These are phyloP conservation scores for Tachuris rubrigastra DNA, from an alignment of 2,113 vertebrate species.

Conservation along the genomic window DNA sequence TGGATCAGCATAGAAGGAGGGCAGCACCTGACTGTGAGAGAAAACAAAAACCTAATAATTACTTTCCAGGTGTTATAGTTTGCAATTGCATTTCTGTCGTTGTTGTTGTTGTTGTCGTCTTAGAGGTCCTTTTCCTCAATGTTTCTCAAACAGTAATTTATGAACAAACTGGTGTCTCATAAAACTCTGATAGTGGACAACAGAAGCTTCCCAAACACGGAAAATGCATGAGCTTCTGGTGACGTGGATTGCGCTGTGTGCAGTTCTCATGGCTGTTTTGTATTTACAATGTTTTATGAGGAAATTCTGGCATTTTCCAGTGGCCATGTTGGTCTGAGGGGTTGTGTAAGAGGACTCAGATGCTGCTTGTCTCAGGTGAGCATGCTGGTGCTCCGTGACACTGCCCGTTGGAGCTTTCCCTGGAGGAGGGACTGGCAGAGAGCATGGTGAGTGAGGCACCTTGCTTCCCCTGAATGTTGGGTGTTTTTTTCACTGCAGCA, in stretches of 20 bases:
- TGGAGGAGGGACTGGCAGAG: background rate
- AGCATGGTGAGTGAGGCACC: accelerated
- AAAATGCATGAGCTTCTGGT: background rate
- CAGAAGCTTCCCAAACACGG: background rate
- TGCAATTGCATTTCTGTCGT: background rate
- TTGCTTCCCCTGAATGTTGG: background rate
- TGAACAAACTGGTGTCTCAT: background rate
- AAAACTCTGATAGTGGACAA: background rate
- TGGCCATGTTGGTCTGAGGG: background rate
- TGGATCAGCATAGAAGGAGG: background rate
- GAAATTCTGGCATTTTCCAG: background rate
- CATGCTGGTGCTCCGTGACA: accelerated
- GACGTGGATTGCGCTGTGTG: background rate
- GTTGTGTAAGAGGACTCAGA: background rate
- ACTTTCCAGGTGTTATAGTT: too few relatives aligned
- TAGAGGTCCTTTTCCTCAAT: background rate
- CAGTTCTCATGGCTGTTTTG: background rate
- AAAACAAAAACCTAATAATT: background rate
- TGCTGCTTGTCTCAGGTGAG: background rate
- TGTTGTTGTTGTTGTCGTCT: background rate
- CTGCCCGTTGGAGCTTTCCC: background rate
- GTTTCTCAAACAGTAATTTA: background rate
- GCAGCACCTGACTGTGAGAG: background rate
- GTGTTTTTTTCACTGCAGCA: background rate
- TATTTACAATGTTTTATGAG: background rate